Evolutionary conservation across 2,888 invertebrate species (phyloP).

Genomic region (Cheilosia pagana): DNA sequence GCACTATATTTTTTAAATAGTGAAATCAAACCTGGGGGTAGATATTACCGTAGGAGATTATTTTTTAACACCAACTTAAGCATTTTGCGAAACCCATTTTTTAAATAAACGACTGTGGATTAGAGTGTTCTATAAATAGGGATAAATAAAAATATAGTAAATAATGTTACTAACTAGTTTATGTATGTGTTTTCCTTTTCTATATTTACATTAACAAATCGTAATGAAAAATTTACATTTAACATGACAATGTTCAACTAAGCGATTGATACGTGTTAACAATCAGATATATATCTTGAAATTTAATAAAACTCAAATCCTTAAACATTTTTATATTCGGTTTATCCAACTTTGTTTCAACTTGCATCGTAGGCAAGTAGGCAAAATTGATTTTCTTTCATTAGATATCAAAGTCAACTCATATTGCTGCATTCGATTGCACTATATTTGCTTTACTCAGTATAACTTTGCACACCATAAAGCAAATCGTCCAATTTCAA

Average conservation of each 20-base stretch:
- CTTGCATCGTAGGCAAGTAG: constrained; percentile 80
- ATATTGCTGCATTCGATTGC: constrained; percentile 61
- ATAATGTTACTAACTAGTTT: neutral
- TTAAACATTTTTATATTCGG: neutral
- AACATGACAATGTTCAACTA: neutral
- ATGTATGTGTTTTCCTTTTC: neutral
- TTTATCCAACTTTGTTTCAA: constrained; percentile 79
- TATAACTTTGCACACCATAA: constrained; percentile 80
- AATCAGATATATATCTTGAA: constrained; percentile 3
- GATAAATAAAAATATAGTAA: neutral
- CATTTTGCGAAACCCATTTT: too few relatives aligned
- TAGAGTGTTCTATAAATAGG: too few relatives aligned
- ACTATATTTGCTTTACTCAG: constrained; percentile 78
- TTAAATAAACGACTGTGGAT: too few relatives aligned
- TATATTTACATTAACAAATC: constrained; percentile 25
- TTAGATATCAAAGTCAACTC: constrained; percentile 19
- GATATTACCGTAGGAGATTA: too few relatives aligned
- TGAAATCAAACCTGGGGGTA: too few relatives aligned
- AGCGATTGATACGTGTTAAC: neutral
- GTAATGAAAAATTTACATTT: neutral
- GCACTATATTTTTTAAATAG: too few relatives aligned
- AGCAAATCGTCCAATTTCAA: constrained; percentile 83
- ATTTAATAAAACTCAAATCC: neutral
- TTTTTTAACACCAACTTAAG: too few relatives aligned
- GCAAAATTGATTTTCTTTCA: constrained; percentile 77